Conservation (phyloP, 2,113 vertebrate species). For the Seriola rivoliana region DNA sequence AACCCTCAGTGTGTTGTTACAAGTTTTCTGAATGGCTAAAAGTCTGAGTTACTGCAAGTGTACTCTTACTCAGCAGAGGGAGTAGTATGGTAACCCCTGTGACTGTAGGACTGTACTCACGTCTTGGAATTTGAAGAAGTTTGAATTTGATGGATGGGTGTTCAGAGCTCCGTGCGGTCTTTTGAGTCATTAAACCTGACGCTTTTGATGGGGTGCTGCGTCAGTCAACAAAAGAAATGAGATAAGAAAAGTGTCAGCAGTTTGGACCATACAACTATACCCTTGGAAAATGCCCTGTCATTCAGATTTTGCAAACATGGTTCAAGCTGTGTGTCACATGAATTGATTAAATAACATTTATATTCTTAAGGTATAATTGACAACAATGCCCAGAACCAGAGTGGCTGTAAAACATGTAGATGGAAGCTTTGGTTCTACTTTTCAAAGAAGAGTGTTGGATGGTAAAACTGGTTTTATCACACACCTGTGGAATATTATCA, state of each 20-base stretch:
- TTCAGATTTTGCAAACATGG: not conserved
- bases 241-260: not conserved
- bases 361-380: too few relatives aligned
- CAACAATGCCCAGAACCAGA: not conserved
- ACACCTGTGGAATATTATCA: not conserved
- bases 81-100: not conserved
- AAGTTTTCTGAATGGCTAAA: not conserved
- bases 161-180: not conserved
- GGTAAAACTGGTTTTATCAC: conserved; percentile 27
- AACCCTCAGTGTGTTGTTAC: conserved; percentile 28
- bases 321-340: not conserved
- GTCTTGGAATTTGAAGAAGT: not conserved
- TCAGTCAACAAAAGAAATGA: not conserved
- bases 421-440: not conserved
- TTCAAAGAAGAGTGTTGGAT: not conserved
- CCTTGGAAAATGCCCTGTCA: not conserved
- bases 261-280: not conserved
- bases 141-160: not conserved
- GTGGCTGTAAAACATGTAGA: not conserved
- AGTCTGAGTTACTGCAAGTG: not conserved
- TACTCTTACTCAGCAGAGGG: conserved; percentile 21
- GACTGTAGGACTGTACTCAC: not conserved
- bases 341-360: not conserved
- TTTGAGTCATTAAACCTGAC: not conserved
- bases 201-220: not conserved